Evolutionary conservation across 2,797 vertebrate genomes (phyloP), one percentile per base, ranked within the genome.

Genomic region (Sparus aurata): DNA sequence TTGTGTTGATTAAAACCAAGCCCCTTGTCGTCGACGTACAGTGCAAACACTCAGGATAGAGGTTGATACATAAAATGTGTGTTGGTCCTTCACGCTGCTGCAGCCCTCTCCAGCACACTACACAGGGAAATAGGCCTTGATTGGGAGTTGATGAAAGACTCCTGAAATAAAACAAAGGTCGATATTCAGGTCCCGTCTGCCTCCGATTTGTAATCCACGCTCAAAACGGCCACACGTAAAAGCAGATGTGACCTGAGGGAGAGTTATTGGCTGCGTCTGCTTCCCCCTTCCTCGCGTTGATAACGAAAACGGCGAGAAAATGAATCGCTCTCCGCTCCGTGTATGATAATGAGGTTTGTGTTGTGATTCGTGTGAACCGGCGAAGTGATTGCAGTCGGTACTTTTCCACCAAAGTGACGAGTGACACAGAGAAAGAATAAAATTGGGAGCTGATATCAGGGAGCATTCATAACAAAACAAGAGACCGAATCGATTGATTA

Each of bases 131-230:
- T 50, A 41, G n/a, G 25, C 7, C 34, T 27, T 79, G 75, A 85
- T 82, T 84, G 45, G 52, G 76, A 74, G 27, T 53, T 77, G 69
- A 91, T 83, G 71, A 85, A 85, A 79, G 41, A 72, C 30, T 64
- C 49, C 43, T 83, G 52, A 69, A 80, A 41, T 30, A 59, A 68
- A 66, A 68, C 62, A 41, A 60, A 68, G 53, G 65, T 81, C 53
- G 10, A 82, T 73, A 62, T 68, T 86, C 65, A 23, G 55, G 60
- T 64, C 61, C 12, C 20, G 22, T 66, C 76, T 43, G 20, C 15
- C 34, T 54, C 59, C 43, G 68, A 84, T 78, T 78, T 69, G 41
- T 73, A 60, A 71, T 71, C 61, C 22, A 22, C 22, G 3, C 30
- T 65, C 18, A n/a, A 70, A 85, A 75, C 58, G 53, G 61, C 59